phyloP scores from a whole-genome alignment of 2,113 vertebrate genomes.

The Nycticorax nycticorax region DNA sequence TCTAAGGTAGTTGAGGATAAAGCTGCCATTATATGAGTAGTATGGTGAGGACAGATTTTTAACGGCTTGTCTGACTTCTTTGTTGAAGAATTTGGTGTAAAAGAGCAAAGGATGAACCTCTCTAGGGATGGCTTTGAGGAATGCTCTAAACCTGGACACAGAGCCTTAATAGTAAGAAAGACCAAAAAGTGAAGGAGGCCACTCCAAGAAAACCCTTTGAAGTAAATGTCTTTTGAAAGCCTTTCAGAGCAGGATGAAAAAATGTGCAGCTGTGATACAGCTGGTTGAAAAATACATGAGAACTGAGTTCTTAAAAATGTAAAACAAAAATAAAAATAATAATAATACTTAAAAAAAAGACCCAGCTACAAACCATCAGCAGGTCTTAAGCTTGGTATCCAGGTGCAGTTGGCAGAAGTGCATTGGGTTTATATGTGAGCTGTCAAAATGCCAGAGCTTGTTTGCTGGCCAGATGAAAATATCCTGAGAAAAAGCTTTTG shows the following conservation, averaged over 20 bases:
- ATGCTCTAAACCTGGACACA: neutral
- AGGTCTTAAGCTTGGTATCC: neutral
- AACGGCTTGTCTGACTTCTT: neutral
- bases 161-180: neutral
- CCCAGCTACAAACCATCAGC: neutral
- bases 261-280: neutral
- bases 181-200: neutral
- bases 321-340: neutral
- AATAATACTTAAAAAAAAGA: neutral
- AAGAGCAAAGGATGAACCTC: neutral
- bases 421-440: neutral
- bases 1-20: neutral
- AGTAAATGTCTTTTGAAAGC: conserved; percentile 1
- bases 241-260: neutral
- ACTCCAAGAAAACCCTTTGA: neutral
- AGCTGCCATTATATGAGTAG: neutral
- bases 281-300: neutral
- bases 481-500: neutral
- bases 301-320: neutral
- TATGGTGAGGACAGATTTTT: neutral
- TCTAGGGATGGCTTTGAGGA: neutral
- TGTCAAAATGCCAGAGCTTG: neutral
- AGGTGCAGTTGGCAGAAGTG: neutral
- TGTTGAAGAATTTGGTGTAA: neutral
- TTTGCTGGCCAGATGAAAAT: neutral